phyloP scores from a whole-genome alignment of 2,113 vertebrate genomes.

The Octodon degus region DNA sequence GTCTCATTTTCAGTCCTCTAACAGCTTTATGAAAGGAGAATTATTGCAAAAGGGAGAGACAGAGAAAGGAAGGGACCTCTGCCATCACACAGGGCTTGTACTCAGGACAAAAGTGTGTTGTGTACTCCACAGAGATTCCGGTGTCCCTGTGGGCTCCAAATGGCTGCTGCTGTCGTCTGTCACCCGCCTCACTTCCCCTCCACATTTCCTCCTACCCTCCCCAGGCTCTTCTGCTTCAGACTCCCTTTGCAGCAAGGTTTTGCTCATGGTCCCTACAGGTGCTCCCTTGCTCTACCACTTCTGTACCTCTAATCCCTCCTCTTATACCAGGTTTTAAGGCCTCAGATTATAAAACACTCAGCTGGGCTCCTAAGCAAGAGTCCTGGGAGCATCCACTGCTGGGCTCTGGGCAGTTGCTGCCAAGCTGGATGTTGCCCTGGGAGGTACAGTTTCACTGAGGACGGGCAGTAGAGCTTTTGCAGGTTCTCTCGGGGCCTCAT shows the following conservation, averaged over 20 bases:
- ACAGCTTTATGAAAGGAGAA: not conserved
- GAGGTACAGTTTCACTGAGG: not conserved
- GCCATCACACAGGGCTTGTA: not conserved
- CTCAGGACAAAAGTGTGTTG: not conserved
- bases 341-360: not conserved
- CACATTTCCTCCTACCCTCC: not conserved
- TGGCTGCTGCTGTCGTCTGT: fast-evolving
- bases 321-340: not conserved
- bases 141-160: not conserved
- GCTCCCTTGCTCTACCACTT: too few species aligned
- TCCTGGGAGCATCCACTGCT: too few species aligned
- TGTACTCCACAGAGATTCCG: not conserved
- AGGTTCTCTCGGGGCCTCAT: not conserved
- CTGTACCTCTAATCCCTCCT: not conserved
- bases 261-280: not conserved
- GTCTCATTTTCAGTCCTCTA: not conserved
- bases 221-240: not conserved
- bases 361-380: not conserved
- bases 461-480: not conserved
- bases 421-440: not conserved
- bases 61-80: not conserved
- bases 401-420: not conserved
- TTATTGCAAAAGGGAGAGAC: not conserved
- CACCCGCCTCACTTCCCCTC: not conserved
- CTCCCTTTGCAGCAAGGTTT: not conserved